These are phyloP conservation scores for Pristiophorus japonicus DNA, from an alignment of 2,113 vertebrate genomes.

Conservation along the genomic window DNA sequence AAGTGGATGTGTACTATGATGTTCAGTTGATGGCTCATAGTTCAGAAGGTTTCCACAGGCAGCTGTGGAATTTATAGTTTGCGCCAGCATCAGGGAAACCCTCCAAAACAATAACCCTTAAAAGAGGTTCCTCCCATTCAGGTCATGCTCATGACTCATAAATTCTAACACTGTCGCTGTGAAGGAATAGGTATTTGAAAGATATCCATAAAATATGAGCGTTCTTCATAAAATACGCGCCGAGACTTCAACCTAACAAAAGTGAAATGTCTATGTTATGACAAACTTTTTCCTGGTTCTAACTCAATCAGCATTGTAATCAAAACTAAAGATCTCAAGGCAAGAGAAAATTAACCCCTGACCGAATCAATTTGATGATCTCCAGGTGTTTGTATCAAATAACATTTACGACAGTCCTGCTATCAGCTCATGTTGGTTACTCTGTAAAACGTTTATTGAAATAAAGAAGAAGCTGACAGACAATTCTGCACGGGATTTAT, in stretches of 20 bases:
- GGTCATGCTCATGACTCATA: slow-evolving; percentile 33
- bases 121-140: slow-evolving; percentile 43
- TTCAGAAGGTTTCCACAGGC: slow-evolving; percentile 61
- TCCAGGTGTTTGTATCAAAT: neutral
- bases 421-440: neutral
- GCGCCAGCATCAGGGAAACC: slow-evolving; percentile 73
- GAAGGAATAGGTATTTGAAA: slow-evolving; percentile 68
- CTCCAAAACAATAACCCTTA: slow-evolving; percentile 67
- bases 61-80: slow-evolving; percentile 66
- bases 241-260: neutral
- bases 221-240: slow-evolving; percentile 5
- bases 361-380: neutral
- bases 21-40: slow-evolving; percentile 41
- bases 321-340: neutral
- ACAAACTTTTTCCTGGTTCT: slow-evolving; percentile 27
- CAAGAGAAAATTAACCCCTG: neutral
- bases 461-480: neutral
- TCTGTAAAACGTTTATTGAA: neutral
- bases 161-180: slow-evolving; percentile 45
- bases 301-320: neutral
- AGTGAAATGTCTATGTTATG: slow-evolving; percentile 26
- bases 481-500: neutral
- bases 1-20: slow-evolving; percentile 38
- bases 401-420: neutral
- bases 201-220: slow-evolving; percentile 46